Evolutionary conservation across 2,888 invertebrate species (phyloP).

Genomic region (Trichacis sp.): DNA sequence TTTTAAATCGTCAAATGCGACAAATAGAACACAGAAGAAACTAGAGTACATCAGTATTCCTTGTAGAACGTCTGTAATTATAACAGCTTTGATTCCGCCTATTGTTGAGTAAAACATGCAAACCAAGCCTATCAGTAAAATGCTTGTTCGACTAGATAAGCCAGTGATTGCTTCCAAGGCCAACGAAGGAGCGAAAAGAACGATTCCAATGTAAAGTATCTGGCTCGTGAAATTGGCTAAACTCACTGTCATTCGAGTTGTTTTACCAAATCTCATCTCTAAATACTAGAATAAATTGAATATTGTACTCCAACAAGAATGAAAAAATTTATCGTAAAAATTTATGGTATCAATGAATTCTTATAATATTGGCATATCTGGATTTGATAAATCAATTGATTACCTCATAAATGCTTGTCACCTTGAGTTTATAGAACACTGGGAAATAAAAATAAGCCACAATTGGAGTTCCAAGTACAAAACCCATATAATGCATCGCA

Average conservation of each 20-base stretch:
- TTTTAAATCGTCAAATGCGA: slow-evolving; percentile 75
- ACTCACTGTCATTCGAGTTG: slow-evolving; percentile 71
- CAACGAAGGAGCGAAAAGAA: slow-evolving; percentile 76
- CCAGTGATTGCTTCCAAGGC: slow-evolving; percentile 73
- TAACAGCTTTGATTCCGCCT: slow-evolving; percentile 92
- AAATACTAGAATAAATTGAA: slow-evolving; percentile 77
- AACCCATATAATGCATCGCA: no score
- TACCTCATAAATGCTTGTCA: no score
- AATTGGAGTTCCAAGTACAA: no score
- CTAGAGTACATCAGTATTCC: slow-evolving; percentile 87
- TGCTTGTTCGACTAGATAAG: slow-evolving; percentile 66
- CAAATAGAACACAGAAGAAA: slow-evolving; percentile 81
- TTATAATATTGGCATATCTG: no score
- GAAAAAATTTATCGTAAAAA: no score
- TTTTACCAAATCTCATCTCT: slow-evolving; percentile 72
- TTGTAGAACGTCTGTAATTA: slow-evolving; percentile 88
- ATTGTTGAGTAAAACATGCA: slow-evolving; percentile 88
- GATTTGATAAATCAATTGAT: no score
- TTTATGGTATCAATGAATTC: no score
- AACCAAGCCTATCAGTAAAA: slow-evolving; percentile 72
- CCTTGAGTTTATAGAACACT: no score
- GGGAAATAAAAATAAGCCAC: no score
- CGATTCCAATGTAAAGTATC: slow-evolving; percentile 73
- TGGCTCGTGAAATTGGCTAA: slow-evolving; percentile 73
- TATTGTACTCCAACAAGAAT: no score